phyloP scores from a whole-genome alignment of 2,797 vertebrate species.

The Chromis chromis region DNA sequence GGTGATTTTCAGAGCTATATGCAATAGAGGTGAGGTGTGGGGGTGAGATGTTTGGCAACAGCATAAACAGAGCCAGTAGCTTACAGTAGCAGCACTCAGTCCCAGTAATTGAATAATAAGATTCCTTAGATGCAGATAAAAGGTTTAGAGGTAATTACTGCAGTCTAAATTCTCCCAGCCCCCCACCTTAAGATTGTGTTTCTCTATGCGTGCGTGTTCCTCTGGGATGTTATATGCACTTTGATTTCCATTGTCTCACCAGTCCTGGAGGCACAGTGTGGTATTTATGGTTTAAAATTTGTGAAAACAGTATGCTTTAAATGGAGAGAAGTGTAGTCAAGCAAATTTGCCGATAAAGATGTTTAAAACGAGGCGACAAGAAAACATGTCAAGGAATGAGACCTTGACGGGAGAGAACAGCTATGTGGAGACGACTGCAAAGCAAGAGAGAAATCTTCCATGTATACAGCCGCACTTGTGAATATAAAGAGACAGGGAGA shows the following conservation, averaged over 20 bases:
- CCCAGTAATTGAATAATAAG: conserved; percentile 79
- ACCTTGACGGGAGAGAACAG: conserved; percentile 22
- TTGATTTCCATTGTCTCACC: conserved; percentile 38
- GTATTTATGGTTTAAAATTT: conserved; percentile 28
- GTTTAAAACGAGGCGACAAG: conserved; percentile 8
- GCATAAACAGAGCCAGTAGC: conserved; percentile 37
- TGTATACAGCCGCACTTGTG: conserved; percentile 36
- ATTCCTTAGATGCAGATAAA: conserved; percentile 81
- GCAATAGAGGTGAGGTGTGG: conserved; percentile 9
- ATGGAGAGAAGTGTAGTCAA: background rate
- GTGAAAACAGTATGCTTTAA: conserved; percentile 12
- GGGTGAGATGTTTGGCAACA: conserved; percentile 36
- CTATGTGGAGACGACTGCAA: conserved; percentile 24
- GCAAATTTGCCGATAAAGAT: conserved; percentile 5
- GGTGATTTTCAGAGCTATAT: conserved; percentile 39
- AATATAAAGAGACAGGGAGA: conserved; percentile 44
- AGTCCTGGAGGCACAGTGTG: conserved; percentile 15
- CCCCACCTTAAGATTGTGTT: conserved; percentile 23
- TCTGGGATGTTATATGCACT: conserved; percentile 55
- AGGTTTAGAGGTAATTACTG: conserved; percentile 80
- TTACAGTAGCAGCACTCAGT: conserved; percentile 59
- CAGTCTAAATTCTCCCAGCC: conserved; percentile 52
- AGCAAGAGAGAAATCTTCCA: conserved; percentile 40
- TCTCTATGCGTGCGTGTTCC: conserved; percentile 34
- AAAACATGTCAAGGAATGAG: conserved; percentile 20